These are phyloP conservation scores for Leptodactylus fallax DNA, from an alignment of 2,797 vertebrate genomes.

Conservation along the genomic window DNA sequence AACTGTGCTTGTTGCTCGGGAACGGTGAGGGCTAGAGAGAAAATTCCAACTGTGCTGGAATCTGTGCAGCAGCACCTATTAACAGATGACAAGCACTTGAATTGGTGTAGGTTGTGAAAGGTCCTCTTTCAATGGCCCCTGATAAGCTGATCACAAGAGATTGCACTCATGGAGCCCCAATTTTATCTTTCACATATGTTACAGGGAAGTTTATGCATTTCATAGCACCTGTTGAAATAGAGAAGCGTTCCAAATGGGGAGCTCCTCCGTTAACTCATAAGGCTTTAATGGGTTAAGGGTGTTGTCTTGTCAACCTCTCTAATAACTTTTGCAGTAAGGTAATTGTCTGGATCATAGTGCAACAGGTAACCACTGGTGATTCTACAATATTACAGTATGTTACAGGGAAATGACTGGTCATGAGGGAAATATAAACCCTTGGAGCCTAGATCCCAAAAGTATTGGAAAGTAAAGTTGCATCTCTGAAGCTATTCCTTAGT, in stretches of 20 bases:
- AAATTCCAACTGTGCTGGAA: too few species aligned
- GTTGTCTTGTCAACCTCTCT: too few species aligned
- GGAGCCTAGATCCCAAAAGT: slow-evolving; percentile 47
- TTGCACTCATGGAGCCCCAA: too few species aligned
- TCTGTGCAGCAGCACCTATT: too few species aligned
- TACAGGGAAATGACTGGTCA: slow-evolving; percentile 55
- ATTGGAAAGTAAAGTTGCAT: slow-evolving; percentile 8
- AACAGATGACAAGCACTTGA: too few species aligned
- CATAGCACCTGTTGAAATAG: neutral
- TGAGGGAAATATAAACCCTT: neutral
- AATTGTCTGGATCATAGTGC: neutral
- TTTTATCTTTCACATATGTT: neutral
- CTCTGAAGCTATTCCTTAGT: neutral
- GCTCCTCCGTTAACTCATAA: too few species aligned
- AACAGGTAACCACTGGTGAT: neutral
- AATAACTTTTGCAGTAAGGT: too few species aligned
- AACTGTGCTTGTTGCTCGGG: too few species aligned
- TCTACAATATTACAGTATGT: neutral
- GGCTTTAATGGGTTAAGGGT: neutral
- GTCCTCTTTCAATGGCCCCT: neutral
- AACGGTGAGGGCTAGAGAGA: too few species aligned
- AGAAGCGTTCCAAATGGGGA: neutral
- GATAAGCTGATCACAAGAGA: neutral
- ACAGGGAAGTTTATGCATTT: neutral
- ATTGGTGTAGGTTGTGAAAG: too few species aligned